Percentiles rank a stretch among this genome's conserved stretches.
These are phyloP conservation scores for Cephus spinipes DNA, from an alignment of 2,888 invertebrate genomes.

Conservation along the genomic window DNA sequence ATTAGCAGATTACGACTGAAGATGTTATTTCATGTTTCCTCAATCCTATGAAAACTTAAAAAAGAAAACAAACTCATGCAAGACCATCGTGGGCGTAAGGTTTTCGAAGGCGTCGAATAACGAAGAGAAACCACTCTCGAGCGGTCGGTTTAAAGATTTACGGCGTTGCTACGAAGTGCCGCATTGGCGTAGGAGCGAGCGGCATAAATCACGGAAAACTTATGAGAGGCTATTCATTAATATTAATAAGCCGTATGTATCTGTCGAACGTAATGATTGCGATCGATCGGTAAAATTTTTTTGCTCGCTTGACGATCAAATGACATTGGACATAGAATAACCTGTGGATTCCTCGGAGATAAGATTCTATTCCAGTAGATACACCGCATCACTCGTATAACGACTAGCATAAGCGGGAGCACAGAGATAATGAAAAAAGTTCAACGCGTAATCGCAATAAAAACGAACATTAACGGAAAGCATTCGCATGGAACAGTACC, in stretches of 20 bases:
- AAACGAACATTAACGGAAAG: neutral
- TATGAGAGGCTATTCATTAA: slow-evolving; percentile 62
- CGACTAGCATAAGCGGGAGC: neutral
- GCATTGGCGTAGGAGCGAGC: slow-evolving; percentile 51
- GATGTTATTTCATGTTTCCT: neutral
- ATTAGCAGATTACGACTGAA: neutral
- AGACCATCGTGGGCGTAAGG: slow-evolving; percentile 40
- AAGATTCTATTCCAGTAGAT: neutral
- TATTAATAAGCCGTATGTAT: slow-evolving; percentile 64
- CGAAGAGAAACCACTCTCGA: slow-evolving; percentile 65
- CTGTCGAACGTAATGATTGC: slow-evolving; percentile 56
- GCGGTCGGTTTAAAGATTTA: slow-evolving; percentile 52
- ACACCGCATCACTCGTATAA: neutral
- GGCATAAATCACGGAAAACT: slow-evolving; percentile 62
- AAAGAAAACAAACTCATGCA: slow-evolving; percentile 6
- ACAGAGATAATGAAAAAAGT: neutral
- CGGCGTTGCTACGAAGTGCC: slow-evolving; percentile 59
- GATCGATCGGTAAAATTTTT: slow-evolving; percentile 39
- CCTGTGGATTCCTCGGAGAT: neutral
- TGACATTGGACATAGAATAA: neutral
- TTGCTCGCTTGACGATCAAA: slow-evolving; percentile 36
- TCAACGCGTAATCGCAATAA: neutral
- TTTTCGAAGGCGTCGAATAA: slow-evolving; percentile 53
- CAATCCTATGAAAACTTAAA: neutral
- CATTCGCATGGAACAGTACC: neutral